phyloP scores from a whole-genome alignment of 2,888 invertebrate species.

The Vandiemenella viatica region DNA sequence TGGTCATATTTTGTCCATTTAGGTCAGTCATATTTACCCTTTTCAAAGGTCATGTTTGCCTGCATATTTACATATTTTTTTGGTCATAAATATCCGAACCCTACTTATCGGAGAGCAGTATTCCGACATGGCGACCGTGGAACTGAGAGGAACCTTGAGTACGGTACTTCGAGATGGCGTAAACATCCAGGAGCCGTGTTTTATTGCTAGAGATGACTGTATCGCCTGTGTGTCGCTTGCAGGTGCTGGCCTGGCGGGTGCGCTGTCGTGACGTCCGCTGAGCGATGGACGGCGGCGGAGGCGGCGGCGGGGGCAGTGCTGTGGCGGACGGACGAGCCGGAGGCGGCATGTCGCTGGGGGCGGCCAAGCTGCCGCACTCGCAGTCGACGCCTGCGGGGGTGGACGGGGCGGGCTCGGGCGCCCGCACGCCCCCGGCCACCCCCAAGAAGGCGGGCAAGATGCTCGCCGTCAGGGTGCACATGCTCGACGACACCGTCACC shows the following conservation, averaged over 20 bases:
- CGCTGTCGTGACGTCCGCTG: background rate
- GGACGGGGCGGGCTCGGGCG: slow-evolving; percentile 53
- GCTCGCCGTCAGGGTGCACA: slow-evolving; percentile 73
- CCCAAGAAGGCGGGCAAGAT: slow-evolving; percentile 77
- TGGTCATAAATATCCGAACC: no score
- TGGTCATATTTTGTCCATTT: no score
- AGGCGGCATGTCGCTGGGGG: slow-evolving; percentile 5
- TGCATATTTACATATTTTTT: no score
- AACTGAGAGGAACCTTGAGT: no score
- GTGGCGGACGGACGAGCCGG: slow-evolving; percentile 3
- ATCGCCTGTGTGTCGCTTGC: background rate
- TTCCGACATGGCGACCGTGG: no score
- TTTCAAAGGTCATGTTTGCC: no score
- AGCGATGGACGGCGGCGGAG: background rate
- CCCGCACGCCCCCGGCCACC: slow-evolving; percentile 60
- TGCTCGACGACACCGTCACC: slow-evolving; percentile 77
- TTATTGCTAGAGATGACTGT: background rate
- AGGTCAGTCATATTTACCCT: no score
- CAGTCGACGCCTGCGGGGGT: slow-evolving; percentile 73
- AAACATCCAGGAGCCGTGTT: no score
- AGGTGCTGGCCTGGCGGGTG: background rate
- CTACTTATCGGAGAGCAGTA: no score
- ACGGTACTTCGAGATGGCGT: no score
- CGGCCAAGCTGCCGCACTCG: slow-evolving; percentile 39
- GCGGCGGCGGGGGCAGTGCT: background rate